Evolutionary conservation across 2,797 vertebrate species (phyloP).

Genomic region (Peromyscus eremicus): DNA sequence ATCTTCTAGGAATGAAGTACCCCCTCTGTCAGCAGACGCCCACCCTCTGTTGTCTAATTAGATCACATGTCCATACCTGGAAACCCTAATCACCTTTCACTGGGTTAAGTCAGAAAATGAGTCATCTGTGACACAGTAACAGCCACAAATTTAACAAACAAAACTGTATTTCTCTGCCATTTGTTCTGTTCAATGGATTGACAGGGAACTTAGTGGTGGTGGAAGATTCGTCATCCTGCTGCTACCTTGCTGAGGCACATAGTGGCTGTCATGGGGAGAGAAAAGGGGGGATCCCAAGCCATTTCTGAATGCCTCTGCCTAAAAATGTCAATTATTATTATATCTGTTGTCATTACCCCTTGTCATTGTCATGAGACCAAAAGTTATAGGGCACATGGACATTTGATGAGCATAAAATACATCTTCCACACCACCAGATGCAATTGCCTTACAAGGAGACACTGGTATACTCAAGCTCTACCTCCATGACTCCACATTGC

Average conservation of each 20-base stretch:
- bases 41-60: neutral
- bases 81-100: neutral
- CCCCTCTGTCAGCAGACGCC: neutral
- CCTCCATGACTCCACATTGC: neutral
- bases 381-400: neutral
- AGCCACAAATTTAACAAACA: neutral
- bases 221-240: neutral
- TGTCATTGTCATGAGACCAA: neutral
- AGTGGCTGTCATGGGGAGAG: neutral
- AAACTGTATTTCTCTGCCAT: neutral
- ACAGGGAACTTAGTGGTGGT: neutral
- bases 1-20: neutral
- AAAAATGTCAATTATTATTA: neutral
- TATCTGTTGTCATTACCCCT: neutral
- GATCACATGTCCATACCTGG: neutral
- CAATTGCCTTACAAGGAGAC: neutral
- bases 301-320: neutral
- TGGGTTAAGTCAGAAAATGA: neutral
- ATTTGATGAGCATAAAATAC: neutral
- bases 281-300: neutral
- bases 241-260: neutral
- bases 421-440: neutral
- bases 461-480: neutral
- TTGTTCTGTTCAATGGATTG: neutral
- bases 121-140: neutral